Evolutionary conservation across 2,888 invertebrate species (phyloP).

Genomic region (Herminia tarsipennalis): DNA sequence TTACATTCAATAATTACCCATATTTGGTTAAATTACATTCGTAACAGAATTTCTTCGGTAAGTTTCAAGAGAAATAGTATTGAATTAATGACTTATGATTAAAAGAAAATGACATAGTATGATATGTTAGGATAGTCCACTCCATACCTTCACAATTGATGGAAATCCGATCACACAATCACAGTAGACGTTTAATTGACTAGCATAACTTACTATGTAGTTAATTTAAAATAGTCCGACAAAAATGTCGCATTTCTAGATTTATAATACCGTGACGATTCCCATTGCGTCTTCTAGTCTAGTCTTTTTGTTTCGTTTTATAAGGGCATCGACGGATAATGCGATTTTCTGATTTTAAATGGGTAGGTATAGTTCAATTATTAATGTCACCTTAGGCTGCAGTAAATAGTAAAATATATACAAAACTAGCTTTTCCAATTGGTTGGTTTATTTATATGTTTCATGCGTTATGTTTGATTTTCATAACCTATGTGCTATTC

Average conservation of each 20-base stretch:
- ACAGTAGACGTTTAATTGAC: conserved; percentile 52
- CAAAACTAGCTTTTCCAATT: too few species aligned
- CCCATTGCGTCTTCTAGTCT: conserved; percentile 51
- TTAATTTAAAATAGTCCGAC: conserved; percentile 57
- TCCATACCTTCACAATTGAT: conserved; percentile 18
- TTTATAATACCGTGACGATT: conserved; percentile 49
- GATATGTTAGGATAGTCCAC: conserved; percentile 29
- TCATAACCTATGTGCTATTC: too few species aligned
- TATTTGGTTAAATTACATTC: too few species aligned
- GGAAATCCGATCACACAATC: conserved; percentile 46
- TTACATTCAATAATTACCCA: too few species aligned
- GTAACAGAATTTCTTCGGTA: too few species aligned
- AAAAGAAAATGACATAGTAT: neutral
- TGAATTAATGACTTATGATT: too few species aligned
- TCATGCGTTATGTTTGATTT: too few species aligned
- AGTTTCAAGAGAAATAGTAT: too few species aligned
- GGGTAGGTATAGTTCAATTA: neutral
- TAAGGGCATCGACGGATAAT: neutral
- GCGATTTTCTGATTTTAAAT: neutral
- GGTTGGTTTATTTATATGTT: too few species aligned
- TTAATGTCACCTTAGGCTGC: too few species aligned
- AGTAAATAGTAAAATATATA: too few species aligned
- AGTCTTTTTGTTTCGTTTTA: conserved; percentile 15
- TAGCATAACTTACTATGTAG: conserved; percentile 65
- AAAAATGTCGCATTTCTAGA: conserved; percentile 35